Evolutionary conservation across 2,888 invertebrate genomes (phyloP).

Genomic region (Ferrisia virgata): DNA sequence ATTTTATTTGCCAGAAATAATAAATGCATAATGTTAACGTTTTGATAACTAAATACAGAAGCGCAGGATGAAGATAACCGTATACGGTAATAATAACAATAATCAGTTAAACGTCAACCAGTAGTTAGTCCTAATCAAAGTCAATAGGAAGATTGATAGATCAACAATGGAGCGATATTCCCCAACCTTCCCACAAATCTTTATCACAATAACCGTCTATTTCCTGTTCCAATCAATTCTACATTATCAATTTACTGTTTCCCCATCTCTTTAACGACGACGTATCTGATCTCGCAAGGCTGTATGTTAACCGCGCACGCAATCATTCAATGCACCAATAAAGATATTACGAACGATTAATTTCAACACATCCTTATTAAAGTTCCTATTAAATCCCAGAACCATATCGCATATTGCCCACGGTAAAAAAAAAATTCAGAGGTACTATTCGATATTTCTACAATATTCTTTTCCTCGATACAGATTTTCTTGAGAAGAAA

Average conservation of each 20-base stretch:
- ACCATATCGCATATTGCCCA: conserved; percentile 30
- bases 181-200: conserved; percentile 44
- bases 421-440: conserved; percentile 22
- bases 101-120: conserved; percentile 41
- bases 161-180: conserved; percentile 45
- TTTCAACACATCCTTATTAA: conserved; percentile 46
- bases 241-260: conserved; percentile 45
- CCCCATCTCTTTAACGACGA: conserved; percentile 41
- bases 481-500: not conserved
- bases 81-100: conserved; percentile 36
- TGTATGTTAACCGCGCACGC: conserved; percentile 42
- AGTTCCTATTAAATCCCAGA: conserved; percentile 42
- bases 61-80: conserved; percentile 29
- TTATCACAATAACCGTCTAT: conserved; percentile 44
- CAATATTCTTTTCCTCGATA: not conserved
- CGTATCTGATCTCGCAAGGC: conserved; percentile 42
- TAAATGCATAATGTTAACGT: no score
- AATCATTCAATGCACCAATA: conserved; percentile 46
- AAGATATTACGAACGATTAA: conserved; percentile 45
- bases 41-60: not conserved
- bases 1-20: no score
- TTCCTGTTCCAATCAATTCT: conserved; percentile 46
- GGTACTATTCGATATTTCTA: conserved; percentile 37
- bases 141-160: conserved; percentile 46
- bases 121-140: conserved; percentile 45